Conservation (phyloP, 2,113 vertebrate species). For the Sceloporus undulatus region DNA sequence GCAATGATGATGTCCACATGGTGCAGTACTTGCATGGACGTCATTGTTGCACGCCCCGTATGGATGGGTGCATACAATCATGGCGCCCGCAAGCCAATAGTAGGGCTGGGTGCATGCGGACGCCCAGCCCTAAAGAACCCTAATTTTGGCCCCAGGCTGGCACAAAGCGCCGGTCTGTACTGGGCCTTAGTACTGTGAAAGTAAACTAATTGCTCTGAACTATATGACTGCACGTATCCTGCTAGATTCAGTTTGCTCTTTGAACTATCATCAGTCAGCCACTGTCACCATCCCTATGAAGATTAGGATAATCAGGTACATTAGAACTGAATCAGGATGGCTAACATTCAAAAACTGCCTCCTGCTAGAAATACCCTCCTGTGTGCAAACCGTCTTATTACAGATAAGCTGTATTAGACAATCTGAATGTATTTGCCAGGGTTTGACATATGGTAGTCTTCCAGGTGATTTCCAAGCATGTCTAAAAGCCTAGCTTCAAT, state of each 20-base stretch:
- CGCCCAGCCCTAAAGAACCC: too few species aligned
- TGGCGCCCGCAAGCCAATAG: too few species aligned
- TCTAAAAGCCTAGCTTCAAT: neutral
- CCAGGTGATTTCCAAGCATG: neutral
- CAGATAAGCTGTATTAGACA: constrained; percentile 19
- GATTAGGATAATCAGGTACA: neutral
- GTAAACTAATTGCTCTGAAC: neutral
- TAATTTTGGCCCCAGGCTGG: too few species aligned
- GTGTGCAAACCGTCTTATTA: neutral
- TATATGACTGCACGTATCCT: neutral
- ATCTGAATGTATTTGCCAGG: constrained; percentile 32
- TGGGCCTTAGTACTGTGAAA: neutral
- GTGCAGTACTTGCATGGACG: too few species aligned
- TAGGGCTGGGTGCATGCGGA: too few species aligned
- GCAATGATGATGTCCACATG: too few species aligned
- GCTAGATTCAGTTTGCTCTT: neutral
- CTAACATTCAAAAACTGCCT: neutral
- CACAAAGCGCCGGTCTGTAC: too few species aligned
- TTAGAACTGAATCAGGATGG: neutral
- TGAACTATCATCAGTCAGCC: neutral
- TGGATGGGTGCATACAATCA: too few species aligned
- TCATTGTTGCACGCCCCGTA: too few species aligned
- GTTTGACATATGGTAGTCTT: constrained; percentile 35
- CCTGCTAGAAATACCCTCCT: too few species aligned
- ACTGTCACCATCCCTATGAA: neutral